A percentile compares a stretch with the other conserved stretches of the same genome.
Conservation (phyloP, 2,888 invertebrate species). For the Agrochola lota region DNA sequence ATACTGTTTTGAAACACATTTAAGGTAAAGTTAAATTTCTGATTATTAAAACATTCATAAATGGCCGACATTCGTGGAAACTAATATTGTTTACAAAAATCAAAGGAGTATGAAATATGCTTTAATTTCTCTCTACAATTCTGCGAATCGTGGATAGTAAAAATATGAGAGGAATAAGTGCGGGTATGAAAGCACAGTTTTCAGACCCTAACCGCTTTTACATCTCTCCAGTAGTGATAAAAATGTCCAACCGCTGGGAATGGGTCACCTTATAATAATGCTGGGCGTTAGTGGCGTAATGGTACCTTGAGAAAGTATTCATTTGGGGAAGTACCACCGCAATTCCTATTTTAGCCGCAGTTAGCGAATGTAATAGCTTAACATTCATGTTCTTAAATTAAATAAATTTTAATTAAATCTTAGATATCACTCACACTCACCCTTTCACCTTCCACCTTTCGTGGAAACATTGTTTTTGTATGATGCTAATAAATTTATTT, state of each 20-base stretch:
- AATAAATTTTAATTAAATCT: too few species aligned
- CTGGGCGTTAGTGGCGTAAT: neutral
- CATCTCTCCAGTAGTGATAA: neutral
- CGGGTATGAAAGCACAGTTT: constrained; percentile 12
- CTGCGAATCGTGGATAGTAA: neutral
- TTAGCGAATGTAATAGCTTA: neutral
- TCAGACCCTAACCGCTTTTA: constrained; percentile 8
- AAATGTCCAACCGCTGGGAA: neutral
- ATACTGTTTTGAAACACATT: neutral
- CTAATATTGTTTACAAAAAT: constrained; percentile 4
- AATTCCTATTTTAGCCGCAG: neutral
- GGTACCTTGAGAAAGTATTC: neutral
- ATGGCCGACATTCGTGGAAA: constrained; percentile 4
- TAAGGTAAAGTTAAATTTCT: neutral
- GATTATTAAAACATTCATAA: constrained; percentile 4
- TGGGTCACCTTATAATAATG: neutral
- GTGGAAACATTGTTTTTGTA: too few species aligned
- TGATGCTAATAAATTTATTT: too few species aligned
- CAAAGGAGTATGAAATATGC: constrained; percentile 14
- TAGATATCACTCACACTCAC: too few species aligned
- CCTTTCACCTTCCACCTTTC: too few species aligned
- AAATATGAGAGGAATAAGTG: constrained; percentile 16
- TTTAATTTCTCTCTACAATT: constrained; percentile 1
- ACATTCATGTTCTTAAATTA: neutral
- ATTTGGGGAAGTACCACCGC: neutral